Percentiles rank a stretch among this genome's conserved stretches.
These are phyloP conservation scores for Leistus spinibarbis DNA, from an alignment of 2,888 invertebrate species.

Conservation along the genomic window DNA sequence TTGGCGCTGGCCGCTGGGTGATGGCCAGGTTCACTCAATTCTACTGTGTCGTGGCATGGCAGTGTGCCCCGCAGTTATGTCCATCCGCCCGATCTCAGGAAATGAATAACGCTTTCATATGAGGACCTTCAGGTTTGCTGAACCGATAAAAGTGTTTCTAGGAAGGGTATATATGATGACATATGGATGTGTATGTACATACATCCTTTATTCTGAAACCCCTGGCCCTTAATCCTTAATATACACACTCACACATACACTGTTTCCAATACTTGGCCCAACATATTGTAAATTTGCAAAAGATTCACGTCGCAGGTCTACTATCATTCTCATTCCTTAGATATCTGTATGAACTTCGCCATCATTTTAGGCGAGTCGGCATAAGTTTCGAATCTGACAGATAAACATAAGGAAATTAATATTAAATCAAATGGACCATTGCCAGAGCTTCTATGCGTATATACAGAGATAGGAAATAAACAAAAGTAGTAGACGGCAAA, in stretches of 20 bases:
- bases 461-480: no score
- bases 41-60: background rate
- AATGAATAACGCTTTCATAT: slow-evolving; percentile 10
- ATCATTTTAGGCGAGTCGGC: background rate
- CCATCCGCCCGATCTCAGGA: background rate
- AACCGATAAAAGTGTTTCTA: background rate
- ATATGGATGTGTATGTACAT: background rate
- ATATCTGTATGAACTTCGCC: background rate
- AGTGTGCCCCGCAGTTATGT: slow-evolving; percentile 7
- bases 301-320: background rate
- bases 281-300: background rate
- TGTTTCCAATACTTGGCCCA: background rate
- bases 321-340: background rate
- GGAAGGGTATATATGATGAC: background rate
- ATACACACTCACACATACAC: background rate
- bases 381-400: background rate
- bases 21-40: background rate
- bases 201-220: background rate
- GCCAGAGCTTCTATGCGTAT: no score
- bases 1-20: background rate
- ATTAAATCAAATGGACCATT: no score
- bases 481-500: no score
- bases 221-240: background rate
- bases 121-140: background rate
- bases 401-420: background rate